A percentile compares a stretch with the other conserved stretches of the same genome.
Conservation (phyloP, 2,888 invertebrate genomes). For the Taphrorychus bicolor region DNA sequence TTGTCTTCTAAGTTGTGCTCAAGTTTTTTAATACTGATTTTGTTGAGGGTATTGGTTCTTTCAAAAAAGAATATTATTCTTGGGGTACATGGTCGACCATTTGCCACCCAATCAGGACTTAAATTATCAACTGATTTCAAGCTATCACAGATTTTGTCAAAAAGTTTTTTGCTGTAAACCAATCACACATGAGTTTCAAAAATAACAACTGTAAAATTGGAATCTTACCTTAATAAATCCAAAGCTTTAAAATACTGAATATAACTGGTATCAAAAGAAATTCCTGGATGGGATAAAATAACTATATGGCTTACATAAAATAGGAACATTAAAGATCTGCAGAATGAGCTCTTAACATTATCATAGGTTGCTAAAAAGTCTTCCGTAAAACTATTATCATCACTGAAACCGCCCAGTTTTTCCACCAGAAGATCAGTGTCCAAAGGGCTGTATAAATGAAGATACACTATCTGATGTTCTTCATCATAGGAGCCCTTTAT, state of each 20-base stretch:
- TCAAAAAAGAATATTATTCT: constrained; percentile 90
- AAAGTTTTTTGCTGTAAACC: constrained; percentile 61
- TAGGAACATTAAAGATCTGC: constrained; percentile 75
- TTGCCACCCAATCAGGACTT: constrained; percentile 74
- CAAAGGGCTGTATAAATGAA: constrained; percentile 65
- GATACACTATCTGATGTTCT: constrained; percentile 64
- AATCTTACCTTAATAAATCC: constrained; percentile 73
- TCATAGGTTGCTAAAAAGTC: constrained; percentile 76
- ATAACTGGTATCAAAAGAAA: constrained; percentile 76
- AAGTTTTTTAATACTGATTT: constrained; percentile 73
- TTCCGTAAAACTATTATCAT: constrained; percentile 54
- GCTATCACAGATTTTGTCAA: constrained; percentile 58
- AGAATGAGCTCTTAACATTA: constrained; percentile 69
- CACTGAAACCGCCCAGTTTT: constrained; percentile 59
- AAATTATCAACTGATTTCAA: constrained; percentile 64
- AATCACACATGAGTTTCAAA: neutral
- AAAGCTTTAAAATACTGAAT: constrained; percentile 82
- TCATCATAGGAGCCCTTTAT: constrained; percentile 62
- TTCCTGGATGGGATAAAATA: constrained; percentile 68
- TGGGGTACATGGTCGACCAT: constrained; percentile 86
- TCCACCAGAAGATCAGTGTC: constrained; percentile 63
- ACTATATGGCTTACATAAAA: constrained; percentile 85
- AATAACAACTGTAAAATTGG: neutral
- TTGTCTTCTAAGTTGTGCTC: constrained; percentile 93
- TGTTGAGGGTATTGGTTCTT: constrained; percentile 66